Evolutionary conservation across 2,797 vertebrate genomes (phyloP).

Genomic region (Tapera naevia): DNA sequence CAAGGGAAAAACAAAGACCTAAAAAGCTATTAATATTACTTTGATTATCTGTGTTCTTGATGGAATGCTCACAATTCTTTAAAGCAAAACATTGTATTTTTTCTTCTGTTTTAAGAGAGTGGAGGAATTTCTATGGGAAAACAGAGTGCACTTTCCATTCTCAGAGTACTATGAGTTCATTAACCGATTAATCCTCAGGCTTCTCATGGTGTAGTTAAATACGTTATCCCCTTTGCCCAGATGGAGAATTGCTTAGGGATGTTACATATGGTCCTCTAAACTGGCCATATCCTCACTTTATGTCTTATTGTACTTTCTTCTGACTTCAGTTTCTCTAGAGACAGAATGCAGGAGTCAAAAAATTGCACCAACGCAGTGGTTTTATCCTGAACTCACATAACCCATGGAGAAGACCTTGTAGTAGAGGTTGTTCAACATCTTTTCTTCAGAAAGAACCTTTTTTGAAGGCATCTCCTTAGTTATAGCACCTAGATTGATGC

Average conservation of each 20-base stretch:
- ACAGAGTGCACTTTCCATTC: too few relatives aligned
- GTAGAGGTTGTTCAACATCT: not conserved
- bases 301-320: not conserved
- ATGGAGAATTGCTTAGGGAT: not conserved
- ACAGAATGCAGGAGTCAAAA: not conserved
- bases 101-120: too few relatives aligned
- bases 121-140: too few relatives aligned
- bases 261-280: not conserved
- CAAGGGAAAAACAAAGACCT: too few relatives aligned
- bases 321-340: not conserved
- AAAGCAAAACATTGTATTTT: too few relatives aligned
- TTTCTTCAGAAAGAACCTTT: not conserved
- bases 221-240: not conserved
- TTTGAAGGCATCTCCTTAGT: not conserved
- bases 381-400: not conserved
- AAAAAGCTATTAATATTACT: too few relatives aligned
- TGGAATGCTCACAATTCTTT: too few relatives aligned
- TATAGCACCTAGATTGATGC: not conserved
- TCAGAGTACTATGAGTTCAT: constrained; percentile 22
- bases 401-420: not conserved
- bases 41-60: too few relatives aligned
- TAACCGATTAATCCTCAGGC: constrained; percentile 32
- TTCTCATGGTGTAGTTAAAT: not conserved
- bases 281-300: not conserved
- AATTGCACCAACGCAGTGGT: not conserved